Base-by-base conservation (phyloP, 2,888 invertebrate species). In the Stictocephala bisonia region DNA sequence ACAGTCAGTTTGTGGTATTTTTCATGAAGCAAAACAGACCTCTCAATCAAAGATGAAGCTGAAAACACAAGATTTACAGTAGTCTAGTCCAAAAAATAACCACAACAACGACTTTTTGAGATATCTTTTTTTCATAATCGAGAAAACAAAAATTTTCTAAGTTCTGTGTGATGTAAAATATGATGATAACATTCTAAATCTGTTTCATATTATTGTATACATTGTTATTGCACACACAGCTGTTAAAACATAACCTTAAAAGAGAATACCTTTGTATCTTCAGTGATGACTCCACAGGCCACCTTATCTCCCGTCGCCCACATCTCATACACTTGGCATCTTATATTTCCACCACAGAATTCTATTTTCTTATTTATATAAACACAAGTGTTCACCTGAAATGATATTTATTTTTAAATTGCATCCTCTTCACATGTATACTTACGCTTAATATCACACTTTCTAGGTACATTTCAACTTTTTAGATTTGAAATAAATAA, bases 281-380 rank as follows among this genome's bases (percentile, higher is more conserved):
- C 93, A 0, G 93, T 95, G 56, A 99, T 95, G 27, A 96, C 94
- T 0, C 99, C 99, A 84, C 96, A 97, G 0, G 96, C 94, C 3
- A 99, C 95, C 80, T 96, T 88, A 82, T 97, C 95, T 0, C 98
- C 98, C 83, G 92, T 93, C 0, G 95, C 92, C 97, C 97, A 99
- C 93, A 99, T 94, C 86, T 98, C 97, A 82, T 94, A 93, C 1
- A 86, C 95, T 83, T 95, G 95, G 82, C 94, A 95, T 81, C 95
- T 88, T 79, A 93, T 92, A 74, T 91, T 90, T 48, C 93, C 92
- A 48, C 93, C 91, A 82, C 94, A 95, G 83, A 95, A 96, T 84
- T 96, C 96, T 50, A 99, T 90, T 84, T 97, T 97, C 84, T 99
- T 98, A 82, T 95, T 95, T 74, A 94, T 87, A 84, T 97, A 96